Conservation (phyloP, 2,888 invertebrate genomes). For the Diachrysia chrysitis region DNA sequence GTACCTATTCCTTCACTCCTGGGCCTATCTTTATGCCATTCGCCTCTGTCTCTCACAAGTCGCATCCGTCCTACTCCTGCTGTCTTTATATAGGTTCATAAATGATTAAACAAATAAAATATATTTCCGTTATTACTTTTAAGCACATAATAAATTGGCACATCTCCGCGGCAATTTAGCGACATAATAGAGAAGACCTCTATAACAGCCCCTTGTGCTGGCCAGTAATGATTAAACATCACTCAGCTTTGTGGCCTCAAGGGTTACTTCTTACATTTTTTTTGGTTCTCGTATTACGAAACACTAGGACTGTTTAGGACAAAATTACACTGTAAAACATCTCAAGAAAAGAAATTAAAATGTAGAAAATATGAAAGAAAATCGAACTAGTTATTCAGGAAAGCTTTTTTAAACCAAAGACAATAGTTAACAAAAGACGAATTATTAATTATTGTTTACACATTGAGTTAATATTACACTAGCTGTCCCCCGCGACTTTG, state of each 20-base stretch:
- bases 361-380: neutral
- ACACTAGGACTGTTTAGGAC: neutral
- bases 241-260: neutral
- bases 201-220: neutral
- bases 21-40: no score
- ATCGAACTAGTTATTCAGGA: neutral
- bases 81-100: no score
- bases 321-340: neutral
- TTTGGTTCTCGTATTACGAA: neutral
- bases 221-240: neutral
- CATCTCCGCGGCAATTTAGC: neutral
- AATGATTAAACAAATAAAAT: no score
- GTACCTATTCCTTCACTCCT: no score
- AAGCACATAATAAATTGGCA: neutral
- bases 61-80: no score
- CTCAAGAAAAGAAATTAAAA: neutral
- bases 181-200: conserved; percentile 1
- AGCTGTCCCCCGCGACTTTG: no score
- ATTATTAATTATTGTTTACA: no score
- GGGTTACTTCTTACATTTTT: neutral
- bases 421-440: no score
- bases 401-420: no score
- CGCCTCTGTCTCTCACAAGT: no score
- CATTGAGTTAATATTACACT: no score
- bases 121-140: conserved; percentile 7